Percentiles rank a stretch among this genome's conserved stretches.
phyloP scores from a whole-genome alignment of 2,113 vertebrate species.

The Desmodus rotundus region DNA sequence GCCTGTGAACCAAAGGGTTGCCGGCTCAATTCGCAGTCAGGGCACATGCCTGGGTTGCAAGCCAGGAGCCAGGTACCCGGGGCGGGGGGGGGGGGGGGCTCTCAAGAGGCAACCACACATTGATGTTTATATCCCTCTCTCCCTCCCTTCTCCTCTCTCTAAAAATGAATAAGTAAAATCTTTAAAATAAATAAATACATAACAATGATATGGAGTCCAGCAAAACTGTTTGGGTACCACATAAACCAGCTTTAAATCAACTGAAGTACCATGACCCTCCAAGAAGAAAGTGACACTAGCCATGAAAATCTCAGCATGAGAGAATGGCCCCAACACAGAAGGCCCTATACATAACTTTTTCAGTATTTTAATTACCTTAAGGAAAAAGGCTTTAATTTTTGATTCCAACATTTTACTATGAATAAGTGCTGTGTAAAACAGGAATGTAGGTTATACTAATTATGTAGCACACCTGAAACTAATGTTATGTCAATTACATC shows the following conservation, averaged over 20 bases:
- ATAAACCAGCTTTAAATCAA: neutral
- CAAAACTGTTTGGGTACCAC: neutral
- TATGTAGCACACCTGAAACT: neutral
- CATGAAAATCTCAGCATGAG: neutral
- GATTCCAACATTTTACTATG: neutral
- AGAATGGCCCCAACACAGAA: neutral
- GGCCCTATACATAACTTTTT: neutral
- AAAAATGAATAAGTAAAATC: too few relatives aligned
- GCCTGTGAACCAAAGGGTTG: too few relatives aligned
- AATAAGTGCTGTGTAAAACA: neutral
- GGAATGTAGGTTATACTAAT: neutral
- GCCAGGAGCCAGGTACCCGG: too few relatives aligned
- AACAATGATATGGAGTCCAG: too few relatives aligned
- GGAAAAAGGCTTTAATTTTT: neutral
- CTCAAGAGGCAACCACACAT: too few relatives aligned
- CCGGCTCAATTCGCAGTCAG: neutral
- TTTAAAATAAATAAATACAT: too few relatives aligned
- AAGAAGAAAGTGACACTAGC: neutral
- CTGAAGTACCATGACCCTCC: neutral
- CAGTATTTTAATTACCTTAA: neutral
- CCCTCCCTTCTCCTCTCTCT: too few relatives aligned
- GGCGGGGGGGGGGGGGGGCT: too few relatives aligned
- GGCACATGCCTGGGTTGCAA: neutral
- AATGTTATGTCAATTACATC: neutral
- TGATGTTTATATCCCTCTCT: neutral